Evolutionary conservation across 1,140 invertebrate genomes (phyloP).

Genomic region (Drosophila arizonae): DNA sequence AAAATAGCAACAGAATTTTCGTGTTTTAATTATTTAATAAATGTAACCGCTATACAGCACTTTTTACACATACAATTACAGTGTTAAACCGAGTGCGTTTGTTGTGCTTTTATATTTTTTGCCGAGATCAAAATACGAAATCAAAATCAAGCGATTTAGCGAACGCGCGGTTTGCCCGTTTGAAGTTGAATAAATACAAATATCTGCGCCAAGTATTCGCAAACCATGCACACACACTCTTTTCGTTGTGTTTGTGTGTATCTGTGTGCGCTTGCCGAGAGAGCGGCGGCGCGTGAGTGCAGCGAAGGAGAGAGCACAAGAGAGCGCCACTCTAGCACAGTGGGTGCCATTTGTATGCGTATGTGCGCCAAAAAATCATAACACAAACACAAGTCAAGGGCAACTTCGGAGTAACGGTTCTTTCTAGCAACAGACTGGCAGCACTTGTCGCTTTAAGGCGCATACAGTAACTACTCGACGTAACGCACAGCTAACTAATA

Average conservation of each 20-base stretch:
- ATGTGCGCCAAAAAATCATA: slow-evolving; percentile 24
- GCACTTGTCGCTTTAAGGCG: slow-evolving; percentile 8
- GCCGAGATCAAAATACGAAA: slow-evolving; percentile 47
- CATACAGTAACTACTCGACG: neutral
- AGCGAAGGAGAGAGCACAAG: neutral
- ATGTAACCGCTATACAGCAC: neutral
- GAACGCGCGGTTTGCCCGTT: slow-evolving; percentile 55
- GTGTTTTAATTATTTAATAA: neutral
- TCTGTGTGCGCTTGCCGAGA: slow-evolving; percentile 35
- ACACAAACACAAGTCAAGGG: slow-evolving; percentile 27
- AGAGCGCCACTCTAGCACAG: slow-evolving; percentile 26
- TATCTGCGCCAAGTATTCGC: slow-evolving; percentile 51
- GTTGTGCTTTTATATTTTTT: slow-evolving; percentile 31
- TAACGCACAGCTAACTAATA: neutral
- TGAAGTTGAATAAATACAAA: slow-evolving; percentile 52
- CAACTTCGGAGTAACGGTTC: slow-evolving; percentile 11
- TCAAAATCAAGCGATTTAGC: slow-evolving; percentile 51
- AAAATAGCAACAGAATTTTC: slow-evolving; percentile 35
- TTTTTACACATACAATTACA: neutral
- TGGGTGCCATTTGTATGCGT: slow-evolving; percentile 38
- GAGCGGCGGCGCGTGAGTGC: slow-evolving; percentile 22
- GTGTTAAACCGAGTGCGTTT: slow-evolving; percentile 17
- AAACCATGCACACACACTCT: slow-evolving; percentile 31
- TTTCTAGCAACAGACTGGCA: slow-evolving; percentile 17
- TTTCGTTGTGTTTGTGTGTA: slow-evolving; percentile 38